Evolutionary conservation across 2,888 invertebrate species (phyloP), one percentile per base, ranked within the genome.

Genomic region (Griposia aprilina): DNA sequence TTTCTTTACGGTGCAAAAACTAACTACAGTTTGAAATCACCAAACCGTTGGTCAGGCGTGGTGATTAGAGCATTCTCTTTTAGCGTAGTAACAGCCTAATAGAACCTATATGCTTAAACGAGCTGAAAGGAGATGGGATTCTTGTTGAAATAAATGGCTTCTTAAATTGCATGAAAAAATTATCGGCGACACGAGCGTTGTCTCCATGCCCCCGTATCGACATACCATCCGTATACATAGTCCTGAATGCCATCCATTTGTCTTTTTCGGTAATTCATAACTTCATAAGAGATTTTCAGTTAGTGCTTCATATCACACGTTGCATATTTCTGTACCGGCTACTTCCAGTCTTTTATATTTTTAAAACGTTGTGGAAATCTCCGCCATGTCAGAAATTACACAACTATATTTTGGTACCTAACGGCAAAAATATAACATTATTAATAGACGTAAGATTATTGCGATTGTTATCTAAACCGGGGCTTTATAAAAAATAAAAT

Each of bases 401-500:
- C 66, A 81, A 80, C 30, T 11, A 26, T 52, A 76, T 36, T 48
- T 52, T 65, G 30, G 55, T 36, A 36, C 30, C 63, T 63, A 69
- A 65, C 30, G 7, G 59, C 59, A 26, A 45, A 41, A 83, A 83
- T 83, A 68, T 48, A 59, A 69, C n/a, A 69, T 80, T 75, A 62
- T 26, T 76, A 82, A 52, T 59, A 63, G 50, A 52, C 50, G n/a
- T 48, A 55, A 77, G 50, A 83, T 48, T 63, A 60, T 68, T 68
- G 59, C 48, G 81, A 84, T 80, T 68, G 59, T 84, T 84, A 82
- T 84, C 85, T 84, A 50, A 80, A 50, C 76, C 68, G 68, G 5
- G 20, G 66, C 20, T 75, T 63, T 45, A 50, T 50, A 65, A 68
- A 80, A 82, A 75, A 74, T 75, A 17, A 75, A 45, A 41, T 50